These are phyloP conservation scores for Hippotragus niger DNA, from an alignment of 2,113 vertebrate species.

Conservation along the genomic window DNA sequence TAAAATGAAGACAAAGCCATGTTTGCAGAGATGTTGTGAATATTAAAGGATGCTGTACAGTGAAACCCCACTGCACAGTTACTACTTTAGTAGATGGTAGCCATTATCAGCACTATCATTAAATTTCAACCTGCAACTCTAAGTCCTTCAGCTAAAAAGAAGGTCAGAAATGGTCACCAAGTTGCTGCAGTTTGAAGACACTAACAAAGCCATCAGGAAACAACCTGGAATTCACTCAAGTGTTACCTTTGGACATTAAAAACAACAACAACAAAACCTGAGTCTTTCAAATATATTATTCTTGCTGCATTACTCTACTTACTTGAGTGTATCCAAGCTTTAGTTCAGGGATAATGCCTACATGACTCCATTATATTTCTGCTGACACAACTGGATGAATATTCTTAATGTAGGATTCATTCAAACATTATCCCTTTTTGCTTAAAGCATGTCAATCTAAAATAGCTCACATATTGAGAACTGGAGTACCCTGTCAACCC, in stretches of 20 bases:
- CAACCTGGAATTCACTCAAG: not conserved
- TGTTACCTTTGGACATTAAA: not conserved
- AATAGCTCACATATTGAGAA: not conserved
- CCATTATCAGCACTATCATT: not conserved
- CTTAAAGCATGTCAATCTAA: not conserved
- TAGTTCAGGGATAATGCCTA: not conserved
- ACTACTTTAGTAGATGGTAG: not conserved
- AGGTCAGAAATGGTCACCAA: not conserved
- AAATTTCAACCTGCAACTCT: not conserved
- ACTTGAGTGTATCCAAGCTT: not conserved
- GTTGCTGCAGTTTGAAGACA: not conserved
- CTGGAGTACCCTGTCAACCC: not conserved
- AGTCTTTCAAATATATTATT: not conserved
- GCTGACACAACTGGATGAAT: not conserved
- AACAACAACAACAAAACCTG: not conserved
- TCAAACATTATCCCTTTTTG: not conserved
- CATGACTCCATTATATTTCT: not conserved
- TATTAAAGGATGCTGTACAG: not conserved
- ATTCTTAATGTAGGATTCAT: conserved; percentile 14
- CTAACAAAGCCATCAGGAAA: not conserved
- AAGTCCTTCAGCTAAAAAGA: not conserved
- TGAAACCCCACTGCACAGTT: not conserved
- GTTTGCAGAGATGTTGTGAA: not conserved
- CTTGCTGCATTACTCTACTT: not conserved
- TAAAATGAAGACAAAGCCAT: not conserved